Conservation (phyloP, 2,888 invertebrate genomes). For the Latheticus oryzae region DNA sequence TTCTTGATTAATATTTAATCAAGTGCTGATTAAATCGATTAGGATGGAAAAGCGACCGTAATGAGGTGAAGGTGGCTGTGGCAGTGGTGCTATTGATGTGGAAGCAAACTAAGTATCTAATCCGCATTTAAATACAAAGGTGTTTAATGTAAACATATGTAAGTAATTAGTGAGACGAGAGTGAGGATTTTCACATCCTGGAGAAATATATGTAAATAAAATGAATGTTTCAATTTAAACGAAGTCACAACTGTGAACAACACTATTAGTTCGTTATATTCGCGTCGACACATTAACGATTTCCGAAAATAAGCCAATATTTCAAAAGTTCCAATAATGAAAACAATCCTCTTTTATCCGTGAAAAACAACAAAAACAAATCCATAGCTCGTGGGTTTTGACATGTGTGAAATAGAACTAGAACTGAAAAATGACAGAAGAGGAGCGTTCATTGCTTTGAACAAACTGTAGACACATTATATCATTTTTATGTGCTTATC, state of each 20-base stretch:
- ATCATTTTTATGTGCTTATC: slow-evolving; percentile 46
- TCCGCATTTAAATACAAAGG: slow-evolving; percentile 37
- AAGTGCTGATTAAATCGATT: too few relatives aligned
- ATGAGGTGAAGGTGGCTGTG: background rate
- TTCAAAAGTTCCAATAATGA: slow-evolving; percentile 47
- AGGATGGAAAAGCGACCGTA: slow-evolving; percentile 18
- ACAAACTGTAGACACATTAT: slow-evolving; percentile 44
- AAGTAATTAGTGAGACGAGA: slow-evolving; percentile 28
- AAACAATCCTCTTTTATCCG: slow-evolving; percentile 43
- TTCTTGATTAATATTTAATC: too few relatives aligned
- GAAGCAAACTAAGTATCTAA: slow-evolving; percentile 17
- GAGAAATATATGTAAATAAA: slow-evolving; percentile 26
- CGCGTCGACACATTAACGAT: slow-evolving; percentile 45
- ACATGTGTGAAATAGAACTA: slow-evolving; percentile 42
- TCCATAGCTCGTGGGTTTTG: slow-evolving; percentile 40
- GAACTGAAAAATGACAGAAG: slow-evolving; percentile 40
- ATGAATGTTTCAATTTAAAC: slow-evolving; percentile 16
- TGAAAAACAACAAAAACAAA: slow-evolving; percentile 42
- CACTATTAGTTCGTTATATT: slow-evolving; percentile 40
- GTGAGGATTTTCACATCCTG: slow-evolving; percentile 27
- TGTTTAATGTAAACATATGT: slow-evolving; percentile 39
- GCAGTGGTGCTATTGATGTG: slow-evolving; percentile 14
- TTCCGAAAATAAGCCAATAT: slow-evolving; percentile 47
- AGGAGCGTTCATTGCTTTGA: slow-evolving; percentile 39
- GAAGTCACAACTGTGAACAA: slow-evolving; percentile 25